Conservation (phyloP, 2,888 invertebrate genomes). For the Griposia aprilina region DNA sequence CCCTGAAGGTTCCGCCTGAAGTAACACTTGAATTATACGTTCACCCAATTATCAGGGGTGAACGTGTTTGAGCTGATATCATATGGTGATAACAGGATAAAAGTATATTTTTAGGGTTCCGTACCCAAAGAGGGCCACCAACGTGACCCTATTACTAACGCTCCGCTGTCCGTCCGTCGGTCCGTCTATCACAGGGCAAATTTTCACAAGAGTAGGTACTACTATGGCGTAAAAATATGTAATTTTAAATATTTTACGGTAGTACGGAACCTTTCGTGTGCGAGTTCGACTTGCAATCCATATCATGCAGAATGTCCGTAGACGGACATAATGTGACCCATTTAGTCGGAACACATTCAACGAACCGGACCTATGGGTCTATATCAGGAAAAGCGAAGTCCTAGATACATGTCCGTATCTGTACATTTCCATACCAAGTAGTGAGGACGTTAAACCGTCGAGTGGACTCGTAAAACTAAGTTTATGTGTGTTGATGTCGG, state of each 20-base stretch:
- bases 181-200: not conserved
- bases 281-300: not conserved
- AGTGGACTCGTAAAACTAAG: slow-evolving; percentile 55
- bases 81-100: not conserved
- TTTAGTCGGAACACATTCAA: slow-evolving; percentile 17
- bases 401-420: slow-evolving; percentile 46
- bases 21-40: not conserved
- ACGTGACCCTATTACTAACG: not conserved
- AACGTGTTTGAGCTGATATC: not conserved
- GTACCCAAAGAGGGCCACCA: not conserved
- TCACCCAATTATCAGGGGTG: not conserved
- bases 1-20: too few species aligned
- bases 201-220: too few species aligned
- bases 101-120: not conserved
- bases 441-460: slow-evolving; percentile 26
- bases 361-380: not conserved
- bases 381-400: slow-evolving; percentile 42
- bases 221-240: not conserved
- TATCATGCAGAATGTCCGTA: not conserved
- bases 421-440: slow-evolving; percentile 55
- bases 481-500: slow-evolving; percentile 50
- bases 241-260: not conserved
- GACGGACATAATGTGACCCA: slow-evolving; percentile 14
- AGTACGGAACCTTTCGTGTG: not conserved
- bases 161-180: not conserved